These are phyloP conservation scores for Drosophila equinoxialis DNA, from an alignment of 1,140 invertebrate species.

Conservation along the genomic window DNA sequence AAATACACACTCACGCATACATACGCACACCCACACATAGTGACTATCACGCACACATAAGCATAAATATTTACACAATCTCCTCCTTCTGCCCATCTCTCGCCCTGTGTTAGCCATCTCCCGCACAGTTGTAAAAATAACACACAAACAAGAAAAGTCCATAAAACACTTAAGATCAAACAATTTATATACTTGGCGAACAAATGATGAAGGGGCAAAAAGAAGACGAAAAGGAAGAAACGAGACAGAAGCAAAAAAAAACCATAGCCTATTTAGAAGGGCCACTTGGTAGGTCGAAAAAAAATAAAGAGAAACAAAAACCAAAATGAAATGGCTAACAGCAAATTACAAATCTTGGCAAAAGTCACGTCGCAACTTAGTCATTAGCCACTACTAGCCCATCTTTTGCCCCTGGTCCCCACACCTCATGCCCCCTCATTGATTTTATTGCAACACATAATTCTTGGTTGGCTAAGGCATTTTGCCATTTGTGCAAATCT, in stretches of 20 bases:
- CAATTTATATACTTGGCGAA: constrained; percentile 31
- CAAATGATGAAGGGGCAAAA: not conserved
- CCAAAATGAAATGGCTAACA: constrained; percentile 33
- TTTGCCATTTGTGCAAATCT: constrained; percentile 77
- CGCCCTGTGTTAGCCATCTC: too few species aligned
- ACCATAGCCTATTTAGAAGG: constrained; percentile 51
- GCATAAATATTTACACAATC: constrained; percentile 32
- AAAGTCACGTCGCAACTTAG: constrained; percentile 74
- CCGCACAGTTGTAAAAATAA: constrained; percentile 60
- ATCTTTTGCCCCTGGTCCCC: not conserved
- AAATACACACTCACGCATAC: constrained; percentile 34
- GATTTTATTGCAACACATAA: constrained; percentile 81
- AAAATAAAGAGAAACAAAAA: not conserved
- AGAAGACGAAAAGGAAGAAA: not conserved
- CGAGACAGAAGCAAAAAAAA: constrained; percentile 26
- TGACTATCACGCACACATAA: constrained; percentile 9
- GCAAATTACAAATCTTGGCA: constrained; percentile 72
- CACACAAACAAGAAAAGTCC: constrained; percentile 77
- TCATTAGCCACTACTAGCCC: constrained; percentile 63
- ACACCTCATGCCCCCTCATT: constrained; percentile 29
- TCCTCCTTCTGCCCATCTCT: not conserved
- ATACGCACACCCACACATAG: constrained; percentile 26
- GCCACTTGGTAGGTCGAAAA: constrained; percentile 10
- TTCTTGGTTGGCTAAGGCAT: constrained; percentile 47
- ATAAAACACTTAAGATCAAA: constrained; percentile 80